A percentile compares a stretch with the other conserved stretches of the same genome.
Evolutionary conservation across 2,113 vertebrate species (phyloP).

Genomic region (Ginglymostoma cirratum): DNA sequence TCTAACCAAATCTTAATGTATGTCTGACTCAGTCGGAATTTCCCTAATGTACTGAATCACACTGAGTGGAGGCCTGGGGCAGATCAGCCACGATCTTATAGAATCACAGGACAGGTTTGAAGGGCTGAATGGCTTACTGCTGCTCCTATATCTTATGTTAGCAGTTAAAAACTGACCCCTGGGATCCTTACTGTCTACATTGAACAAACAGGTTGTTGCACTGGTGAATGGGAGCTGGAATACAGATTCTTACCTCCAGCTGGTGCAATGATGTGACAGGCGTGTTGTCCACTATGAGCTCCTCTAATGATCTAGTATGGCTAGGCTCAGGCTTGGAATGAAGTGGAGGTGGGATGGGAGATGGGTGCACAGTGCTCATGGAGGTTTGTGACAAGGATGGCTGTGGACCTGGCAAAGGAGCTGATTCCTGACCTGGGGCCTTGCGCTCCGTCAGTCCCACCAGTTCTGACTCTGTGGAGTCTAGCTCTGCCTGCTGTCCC

Average conservation of each 20-base stretch:
- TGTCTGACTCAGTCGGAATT: neutral
- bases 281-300: slow-evolving; percentile 9
- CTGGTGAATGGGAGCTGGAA: neutral
- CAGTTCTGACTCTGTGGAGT: neutral
- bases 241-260: slow-evolving; percentile 21
- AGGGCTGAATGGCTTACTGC: no score
- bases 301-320: neutral
- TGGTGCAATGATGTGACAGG: neutral
- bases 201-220: neutral
- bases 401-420: slow-evolving; percentile 7
- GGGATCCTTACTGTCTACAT: neutral
- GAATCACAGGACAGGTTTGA: no score
- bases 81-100: no score
- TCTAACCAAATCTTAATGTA: neutral
- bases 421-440: slow-evolving; percentile 12
- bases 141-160: no score
- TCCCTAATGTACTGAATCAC: neutral
- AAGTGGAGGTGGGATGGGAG: slow-evolving; percentile 10
- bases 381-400: slow-evolving; percentile 18
- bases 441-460: slow-evolving; percentile 23
- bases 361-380: neutral
- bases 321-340: neutral
- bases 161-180: no score
- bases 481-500: neutral
- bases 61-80: neutral